phyloP scores from a whole-genome alignment of 2,888 invertebrate species.

The Limnephilus lunatus region DNA sequence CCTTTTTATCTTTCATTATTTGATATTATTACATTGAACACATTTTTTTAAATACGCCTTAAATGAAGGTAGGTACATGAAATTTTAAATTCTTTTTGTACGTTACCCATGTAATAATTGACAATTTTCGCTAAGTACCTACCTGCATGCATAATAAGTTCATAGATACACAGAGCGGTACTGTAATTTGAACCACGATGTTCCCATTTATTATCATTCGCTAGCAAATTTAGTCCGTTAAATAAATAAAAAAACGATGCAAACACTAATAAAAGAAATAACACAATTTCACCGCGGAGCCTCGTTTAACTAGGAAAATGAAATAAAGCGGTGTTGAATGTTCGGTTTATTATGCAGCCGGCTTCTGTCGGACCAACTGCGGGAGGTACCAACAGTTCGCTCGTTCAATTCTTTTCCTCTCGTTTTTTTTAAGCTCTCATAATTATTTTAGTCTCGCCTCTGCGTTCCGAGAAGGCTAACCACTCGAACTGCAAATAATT shows the following conservation, averaged over 20 bases:
- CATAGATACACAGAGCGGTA: not conserved
- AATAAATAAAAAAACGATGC: not conserved
- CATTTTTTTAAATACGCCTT: no score
- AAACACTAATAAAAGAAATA: conserved; percentile 5
- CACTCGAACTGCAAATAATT: not conserved
- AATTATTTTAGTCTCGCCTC: conserved; percentile 64
- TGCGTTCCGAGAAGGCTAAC: conserved; percentile 39
- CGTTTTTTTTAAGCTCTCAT: conserved; percentile 62
- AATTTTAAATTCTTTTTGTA: no score
- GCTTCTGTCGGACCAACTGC: conserved; percentile 42
- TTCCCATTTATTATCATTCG: not conserved
- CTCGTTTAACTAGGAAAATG: conserved; percentile 51
- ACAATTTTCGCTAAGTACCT: no score
- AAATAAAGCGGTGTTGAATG: conserved; percentile 56
- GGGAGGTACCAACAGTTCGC: conserved; percentile 56
- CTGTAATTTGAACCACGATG: not conserved
- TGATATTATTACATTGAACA: no score
- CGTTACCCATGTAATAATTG: no score
- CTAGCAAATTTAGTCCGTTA: not conserved
- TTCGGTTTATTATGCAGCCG: conserved; percentile 56
- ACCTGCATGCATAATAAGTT: not conserved
- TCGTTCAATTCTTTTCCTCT: conserved; percentile 54
- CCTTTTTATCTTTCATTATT: no score
- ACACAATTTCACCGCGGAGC: conserved; percentile 11
- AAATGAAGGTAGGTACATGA: no score